Conservation (phyloP, 2,797 vertebrate species). For the Urophycis tenuis region DNA sequence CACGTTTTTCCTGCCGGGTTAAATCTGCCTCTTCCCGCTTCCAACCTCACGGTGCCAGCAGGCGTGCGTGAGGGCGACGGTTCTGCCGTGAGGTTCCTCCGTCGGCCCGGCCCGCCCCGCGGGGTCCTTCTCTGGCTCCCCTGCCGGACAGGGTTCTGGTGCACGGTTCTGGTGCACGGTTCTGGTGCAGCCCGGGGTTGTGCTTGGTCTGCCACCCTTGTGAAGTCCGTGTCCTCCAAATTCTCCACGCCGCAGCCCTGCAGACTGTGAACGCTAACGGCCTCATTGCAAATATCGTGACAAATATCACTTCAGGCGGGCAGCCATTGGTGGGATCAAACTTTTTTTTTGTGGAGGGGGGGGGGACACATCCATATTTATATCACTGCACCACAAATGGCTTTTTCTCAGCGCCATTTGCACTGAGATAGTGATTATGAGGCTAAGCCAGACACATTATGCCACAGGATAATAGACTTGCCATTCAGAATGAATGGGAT, state of each 20-base stretch:
- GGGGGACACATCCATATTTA: conserved; percentile 48
- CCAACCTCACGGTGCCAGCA: background rate
- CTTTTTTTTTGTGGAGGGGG: too few species aligned
- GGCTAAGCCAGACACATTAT: conserved; percentile 55
- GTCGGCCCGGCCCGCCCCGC: too few species aligned
- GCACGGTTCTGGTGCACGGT: too few species aligned
- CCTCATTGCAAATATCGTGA: too few species aligned
- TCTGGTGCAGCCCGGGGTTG: background rate
- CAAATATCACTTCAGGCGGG: conserved; percentile 12
- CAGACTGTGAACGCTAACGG: background rate
- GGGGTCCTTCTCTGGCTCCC: too few species aligned
- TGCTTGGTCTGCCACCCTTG: background rate
- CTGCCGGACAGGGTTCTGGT: too few species aligned
- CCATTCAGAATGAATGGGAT: conserved; percentile 63
- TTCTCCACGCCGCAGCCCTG: background rate
- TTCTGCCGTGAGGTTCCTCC: background rate
- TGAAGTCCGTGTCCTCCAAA: background rate
- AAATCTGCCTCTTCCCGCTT: background rate
- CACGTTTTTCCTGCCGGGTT: background rate
- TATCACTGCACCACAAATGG: conserved; percentile 47
- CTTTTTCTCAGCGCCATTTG: conserved; percentile 50
- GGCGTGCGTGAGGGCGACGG: background rate
- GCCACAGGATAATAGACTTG: conserved; percentile 56
- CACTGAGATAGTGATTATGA: conserved; percentile 54
- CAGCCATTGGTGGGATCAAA: conserved; percentile 14